These are phyloP conservation scores for Manacus vitellinus DNA, from an alignment of 2,113 vertebrate species.

Conservation along the genomic window DNA sequence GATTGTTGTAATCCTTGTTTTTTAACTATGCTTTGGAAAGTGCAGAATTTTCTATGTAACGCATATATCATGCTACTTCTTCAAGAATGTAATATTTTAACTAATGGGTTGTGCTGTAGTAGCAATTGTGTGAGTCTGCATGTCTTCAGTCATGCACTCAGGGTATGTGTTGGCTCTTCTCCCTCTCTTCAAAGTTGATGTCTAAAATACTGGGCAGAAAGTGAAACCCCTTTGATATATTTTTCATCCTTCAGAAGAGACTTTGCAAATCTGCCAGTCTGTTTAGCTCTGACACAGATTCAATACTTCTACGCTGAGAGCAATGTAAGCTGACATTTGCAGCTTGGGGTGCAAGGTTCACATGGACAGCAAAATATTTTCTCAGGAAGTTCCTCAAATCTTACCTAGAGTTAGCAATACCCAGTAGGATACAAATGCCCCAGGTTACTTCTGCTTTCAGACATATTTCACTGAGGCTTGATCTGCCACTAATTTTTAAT, in stretches of 20 bases:
- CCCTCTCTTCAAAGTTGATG: not conserved
- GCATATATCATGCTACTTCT: not conserved
- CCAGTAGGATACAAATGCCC: not conserved
- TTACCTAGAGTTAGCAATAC: not conserved
- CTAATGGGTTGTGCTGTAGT: not conserved
- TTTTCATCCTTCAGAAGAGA: not conserved
- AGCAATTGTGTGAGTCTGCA: not conserved
- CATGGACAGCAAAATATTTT: not conserved
- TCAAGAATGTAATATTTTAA: not conserved
- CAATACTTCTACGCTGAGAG: not conserved
- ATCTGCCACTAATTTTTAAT: not conserved
- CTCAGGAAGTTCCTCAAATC: not conserved
- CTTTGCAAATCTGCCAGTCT: not conserved
- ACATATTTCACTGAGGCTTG: not conserved
- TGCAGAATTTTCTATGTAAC: not conserved
- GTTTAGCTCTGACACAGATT: not conserved
- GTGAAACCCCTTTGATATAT: not conserved
- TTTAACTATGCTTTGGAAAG: not conserved
- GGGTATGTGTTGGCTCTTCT: not conserved
- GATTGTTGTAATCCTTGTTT: not conserved
- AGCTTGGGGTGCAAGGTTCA: fast-evolving
- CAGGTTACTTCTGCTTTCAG: not conserved
- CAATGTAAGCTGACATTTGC: not conserved
- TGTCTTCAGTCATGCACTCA: not conserved
- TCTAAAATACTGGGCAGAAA: not conserved